Evolutionary conservation across 1,140 invertebrate genomes (phyloP), one percentile per base, ranked within the genome.

Genomic region (Saxidomus purpurata): DNA sequence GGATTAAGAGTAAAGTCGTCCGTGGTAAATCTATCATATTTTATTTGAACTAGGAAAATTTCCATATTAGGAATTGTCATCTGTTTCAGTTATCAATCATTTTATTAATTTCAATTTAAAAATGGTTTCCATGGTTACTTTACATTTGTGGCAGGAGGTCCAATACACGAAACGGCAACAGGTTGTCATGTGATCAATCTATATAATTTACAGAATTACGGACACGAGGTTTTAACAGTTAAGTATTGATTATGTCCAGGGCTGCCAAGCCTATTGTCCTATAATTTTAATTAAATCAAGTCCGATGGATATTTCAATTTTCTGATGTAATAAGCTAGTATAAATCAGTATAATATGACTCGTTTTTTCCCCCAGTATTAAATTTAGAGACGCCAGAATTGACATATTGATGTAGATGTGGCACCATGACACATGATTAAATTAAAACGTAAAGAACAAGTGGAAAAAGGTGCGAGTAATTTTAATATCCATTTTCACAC

Each of bases 21-120:
- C 6, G 49, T 52, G 34, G 67, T 82, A 82, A 82, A 82, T 67
- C 80, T 82, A 82, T 82, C 59, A 82, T 82, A 55, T 82, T 82
- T 82, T 82, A 82, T 67, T 63, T 63, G 80, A 82, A 63, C 55
- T 55, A 82, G 28, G 59, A 59, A 82, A 34, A 82, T 82, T 43
- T 67, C 80, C 80, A 82, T 82, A 82, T 82, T 63, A 38, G 80
- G 80, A 59, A 63, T 63, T 82, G 61, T 82, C 80, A 82, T 82
- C 80, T 82, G 71, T 76, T 87, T 49, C 43, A 61, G 49, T 77
- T 79, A 87, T 87, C 85, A 87, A 79, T 87, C 85, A 87, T 77
- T 87, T 79, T 79, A 87, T 77, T 87, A 87, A 87, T 87, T 87
- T 87, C 85, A 87, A 87, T 87, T 87, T 87, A 87, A 87, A 87